A percentile compares a stretch with the other conserved stretches of the same genome.
These are phyloP conservation scores for Apamea monoglypha DNA, from an alignment of 2,888 invertebrate genomes.

Conservation along the genomic window DNA sequence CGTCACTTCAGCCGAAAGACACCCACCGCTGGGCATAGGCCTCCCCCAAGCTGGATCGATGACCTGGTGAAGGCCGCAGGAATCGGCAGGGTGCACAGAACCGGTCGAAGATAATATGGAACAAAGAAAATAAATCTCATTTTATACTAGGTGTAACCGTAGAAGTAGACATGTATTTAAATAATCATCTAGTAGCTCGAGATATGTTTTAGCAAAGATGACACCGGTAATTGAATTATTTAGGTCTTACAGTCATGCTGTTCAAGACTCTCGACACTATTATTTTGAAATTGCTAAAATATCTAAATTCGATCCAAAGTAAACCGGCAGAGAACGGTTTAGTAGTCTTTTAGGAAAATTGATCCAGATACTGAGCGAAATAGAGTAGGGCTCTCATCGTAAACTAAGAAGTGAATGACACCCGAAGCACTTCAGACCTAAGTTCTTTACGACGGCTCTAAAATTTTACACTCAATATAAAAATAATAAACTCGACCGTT, in stretches of 20 bases:
- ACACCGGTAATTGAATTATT: neutral
- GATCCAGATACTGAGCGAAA: conserved; percentile 17
- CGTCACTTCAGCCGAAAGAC: no score
- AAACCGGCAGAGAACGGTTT: neutral
- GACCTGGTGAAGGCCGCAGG: no score
- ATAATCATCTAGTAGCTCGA: no score
- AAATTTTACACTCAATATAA: conserved; percentile 43
- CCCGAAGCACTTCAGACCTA: neutral
- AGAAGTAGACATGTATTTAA: no score
- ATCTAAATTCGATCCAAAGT: conserved; percentile 25
- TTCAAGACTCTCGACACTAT: neutral
- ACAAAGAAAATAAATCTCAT: no score
- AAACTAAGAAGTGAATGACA: conserved; percentile 9
- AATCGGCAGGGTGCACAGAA: no score
- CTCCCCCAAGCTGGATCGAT: no score
- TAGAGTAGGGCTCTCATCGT: neutral
- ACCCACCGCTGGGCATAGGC: no score
- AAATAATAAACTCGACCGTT: conserved; percentile 42
- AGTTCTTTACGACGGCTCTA: conserved; percentile 32
- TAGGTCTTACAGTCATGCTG: neutral
- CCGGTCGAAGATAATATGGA: no score
- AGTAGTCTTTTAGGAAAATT: conserved; percentile 22
- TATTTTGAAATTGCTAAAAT: conserved; percentile 17
- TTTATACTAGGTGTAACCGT: no score
- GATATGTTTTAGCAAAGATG: neutral